Base-by-base conservation (phyloP, 2,888 invertebrate species). In the Agrotis clavis region DNA sequence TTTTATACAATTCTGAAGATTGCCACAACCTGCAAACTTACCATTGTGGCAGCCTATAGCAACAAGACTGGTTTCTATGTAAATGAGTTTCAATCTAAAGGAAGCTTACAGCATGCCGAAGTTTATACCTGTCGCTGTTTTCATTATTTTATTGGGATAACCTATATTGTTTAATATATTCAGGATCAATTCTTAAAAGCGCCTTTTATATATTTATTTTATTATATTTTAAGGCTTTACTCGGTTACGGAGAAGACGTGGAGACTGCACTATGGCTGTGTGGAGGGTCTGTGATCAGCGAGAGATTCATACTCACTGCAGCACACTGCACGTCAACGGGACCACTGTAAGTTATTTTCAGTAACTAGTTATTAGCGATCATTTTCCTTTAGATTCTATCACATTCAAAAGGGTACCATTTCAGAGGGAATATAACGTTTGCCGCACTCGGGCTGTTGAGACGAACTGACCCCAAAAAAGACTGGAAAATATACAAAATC, bases 281-380 rank as follows among this genome's bases (percentile, higher is more conserved):
- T 1, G 90, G 86, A 0, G 90, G 90, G 0, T 72, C 89, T 1
- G 79, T 90, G 9, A 85, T 90, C 70, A 90, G 87, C 59, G 86
- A 89, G 53, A 74, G 73, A 51, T 90, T 81, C 57, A 85, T 90
- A 5, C 74, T 90, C 14, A 89, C 90, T 0, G 90, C 90, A 0
- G 88, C 50, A 2, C 84, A 79, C 59, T 85, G 74, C 59, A 62
- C 65, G 0, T 63, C 66, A 0, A 68, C 74, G 0, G 0, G 21
- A 1, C 7, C 5, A 0, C 45, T 69, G 82, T 82, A 61, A 66
- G 77, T 67, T 7, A 16, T 11, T 45, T 11, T 2, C 11, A 13
- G 1, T 61, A 18, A 45, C 5, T 30, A 30, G 30, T 30, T 30
- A 30, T 5, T 30, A 4, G 30, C 30, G 5, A 30, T 30, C 30